These are phyloP conservation scores for Zhuqinia jingwanae DNA, from an alignment of 2,888 invertebrate genomes.

Conservation along the genomic window DNA sequence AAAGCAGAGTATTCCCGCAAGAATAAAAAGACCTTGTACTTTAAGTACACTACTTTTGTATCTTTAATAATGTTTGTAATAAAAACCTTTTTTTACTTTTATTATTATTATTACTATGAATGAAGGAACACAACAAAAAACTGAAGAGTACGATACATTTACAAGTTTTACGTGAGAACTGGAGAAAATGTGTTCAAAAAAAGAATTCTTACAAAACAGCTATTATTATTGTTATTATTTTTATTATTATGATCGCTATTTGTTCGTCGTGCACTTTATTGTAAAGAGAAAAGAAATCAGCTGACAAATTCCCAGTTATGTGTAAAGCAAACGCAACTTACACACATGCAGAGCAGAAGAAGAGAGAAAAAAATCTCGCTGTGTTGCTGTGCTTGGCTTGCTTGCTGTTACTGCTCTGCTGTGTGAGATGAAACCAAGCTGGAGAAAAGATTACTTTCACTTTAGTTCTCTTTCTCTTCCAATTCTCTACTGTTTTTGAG, in stretches of 20 bases:
- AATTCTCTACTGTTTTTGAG: constrained; percentile 3
- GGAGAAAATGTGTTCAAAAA: background rate
- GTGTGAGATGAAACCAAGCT: too few species aligned
- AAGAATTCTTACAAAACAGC: background rate
- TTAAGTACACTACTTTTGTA: too few species aligned
- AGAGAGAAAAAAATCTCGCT: constrained; percentile 5
- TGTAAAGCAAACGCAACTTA: constrained; percentile 43
- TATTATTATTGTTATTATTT: constrained; percentile 32
- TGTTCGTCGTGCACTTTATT: background rate
- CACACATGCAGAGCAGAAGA: background rate
- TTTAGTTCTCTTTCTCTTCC: background rate
- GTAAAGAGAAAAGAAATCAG: constrained; percentile 59
- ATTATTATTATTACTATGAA: too few species aligned
- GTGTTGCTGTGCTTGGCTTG: background rate
- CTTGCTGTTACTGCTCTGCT: background rate
- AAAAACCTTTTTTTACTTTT: too few species aligned
- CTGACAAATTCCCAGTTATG: constrained; percentile 69
- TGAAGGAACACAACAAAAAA: background rate
- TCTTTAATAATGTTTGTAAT: too few species aligned
- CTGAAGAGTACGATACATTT: background rate
- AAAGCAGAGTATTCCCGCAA: too few species aligned
- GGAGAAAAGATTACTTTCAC: background rate
- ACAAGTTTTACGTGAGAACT: background rate
- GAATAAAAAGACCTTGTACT: too few species aligned
- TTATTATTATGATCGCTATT: too few species aligned